Evolutionary conservation across 2,888 invertebrate species (phyloP), one percentile per base, ranked within the genome.

Genomic region (Agrotis clavis): DNA sequence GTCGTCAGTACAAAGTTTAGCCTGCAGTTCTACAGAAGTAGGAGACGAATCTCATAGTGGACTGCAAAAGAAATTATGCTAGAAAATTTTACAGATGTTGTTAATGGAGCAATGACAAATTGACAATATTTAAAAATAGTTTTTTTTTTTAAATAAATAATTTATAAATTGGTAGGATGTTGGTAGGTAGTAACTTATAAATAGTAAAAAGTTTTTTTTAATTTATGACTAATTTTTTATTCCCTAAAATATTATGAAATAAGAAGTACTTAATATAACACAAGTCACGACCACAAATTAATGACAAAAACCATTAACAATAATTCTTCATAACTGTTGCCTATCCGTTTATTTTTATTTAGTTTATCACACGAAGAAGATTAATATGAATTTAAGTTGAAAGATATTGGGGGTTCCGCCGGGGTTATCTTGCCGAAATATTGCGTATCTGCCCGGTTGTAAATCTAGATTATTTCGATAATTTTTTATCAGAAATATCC

Each of bases 401-500:
- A 70, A 57, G 30, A 78, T 65, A 78, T 68, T 77, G 30, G 47
- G 61, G 41, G 45, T 61, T 45, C 56, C 30, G 48, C 21, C 51
- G 30, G 16, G 30, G 19, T 78, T 78, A 78, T 82, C 64, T 45
- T 41, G 13, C 51, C 51, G 47, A 63, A 79, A 78, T 66, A 63
- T 73, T 60, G 21, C 73, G 57, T 66, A 83, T 77, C 64, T 63
- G 19, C 16, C 45, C 4, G 30, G 51, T 47, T 66, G 67, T 79
- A 79, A 74, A 83, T 66, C 62, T 80, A 68, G 68, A 80, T 83
- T 66, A 79, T 11, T 11, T 21, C 35, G 35, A 59, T 57, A 57
- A 45, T 56, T 80, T 54, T 65, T 83, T 80, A 83, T 79, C 84
- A 50, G 35, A 59, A 56, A 68, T 67, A 72, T 72, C 19, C 30